phyloP scores from a whole-genome alignment of 30 jellyfish, hydroid and myxozoan species.

The Nemopilema nomurai region DNA sequence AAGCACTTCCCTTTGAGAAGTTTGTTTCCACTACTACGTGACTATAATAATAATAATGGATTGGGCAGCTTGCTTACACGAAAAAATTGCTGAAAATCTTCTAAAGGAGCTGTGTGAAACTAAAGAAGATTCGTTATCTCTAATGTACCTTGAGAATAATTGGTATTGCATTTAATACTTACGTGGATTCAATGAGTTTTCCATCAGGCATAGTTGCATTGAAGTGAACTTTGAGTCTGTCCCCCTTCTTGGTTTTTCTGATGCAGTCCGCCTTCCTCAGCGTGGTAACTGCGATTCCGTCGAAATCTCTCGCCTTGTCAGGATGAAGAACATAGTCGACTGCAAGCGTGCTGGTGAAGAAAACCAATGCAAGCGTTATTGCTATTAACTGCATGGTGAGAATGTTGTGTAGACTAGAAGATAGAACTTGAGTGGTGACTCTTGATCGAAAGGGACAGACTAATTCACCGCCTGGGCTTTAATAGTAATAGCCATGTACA shows the following conservation, averaged over 20 bases:
- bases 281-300: conserved; percentile 83
- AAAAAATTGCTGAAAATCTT: no score
- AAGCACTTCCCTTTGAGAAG: no score
- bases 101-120: no score
- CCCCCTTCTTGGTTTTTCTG: conserved; percentile 83
- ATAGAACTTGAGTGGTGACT: background rate
- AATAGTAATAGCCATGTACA: conserved; percentile 6
- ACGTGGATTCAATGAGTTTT: conserved; percentile 80
- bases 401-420: background rate
- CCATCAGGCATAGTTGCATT: conserved; percentile 89
- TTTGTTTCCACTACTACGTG: no score
- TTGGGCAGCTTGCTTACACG: no score
- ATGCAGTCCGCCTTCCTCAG: conserved; percentile 73
- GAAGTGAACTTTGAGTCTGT: conserved; percentile 67
- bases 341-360: conserved; percentile 35
- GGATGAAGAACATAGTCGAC: conserved; percentile 57
- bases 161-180: conserved; percentile 19
- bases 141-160: no score
- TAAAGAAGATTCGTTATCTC: no score
- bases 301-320: conserved; percentile 61
- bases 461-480: conserved; percentile 22
- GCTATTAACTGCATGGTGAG: conserved; percentile 9
- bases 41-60: no score
- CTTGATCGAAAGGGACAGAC: conserved; percentile 20
- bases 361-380: background rate